A percentile compares a stretch with the other conserved stretches of the same genome.
Conservation (phyloP, 2,888 invertebrate species). For the Melieria omissa region DNA sequence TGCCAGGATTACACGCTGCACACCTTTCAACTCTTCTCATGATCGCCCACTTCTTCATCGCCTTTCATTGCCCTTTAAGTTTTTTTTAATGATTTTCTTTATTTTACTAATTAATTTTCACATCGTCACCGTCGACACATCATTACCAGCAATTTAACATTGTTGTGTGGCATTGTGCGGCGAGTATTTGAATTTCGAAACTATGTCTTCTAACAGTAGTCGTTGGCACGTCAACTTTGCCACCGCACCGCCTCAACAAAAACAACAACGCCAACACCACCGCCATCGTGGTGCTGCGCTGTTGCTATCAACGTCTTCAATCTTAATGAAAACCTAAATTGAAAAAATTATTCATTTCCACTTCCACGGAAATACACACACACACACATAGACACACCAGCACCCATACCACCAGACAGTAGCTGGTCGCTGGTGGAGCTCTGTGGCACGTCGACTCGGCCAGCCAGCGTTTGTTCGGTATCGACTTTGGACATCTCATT, state of each 20-base stretch:
- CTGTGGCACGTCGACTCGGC: too few relatives aligned
- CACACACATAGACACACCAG: not conserved
- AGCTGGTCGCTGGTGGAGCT: too few relatives aligned
- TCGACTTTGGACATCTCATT: constrained; percentile 51
- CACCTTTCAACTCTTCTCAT: too few relatives aligned
- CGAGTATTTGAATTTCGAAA: not conserved
- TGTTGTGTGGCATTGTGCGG: not conserved
- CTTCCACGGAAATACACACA: constrained; percentile 54
- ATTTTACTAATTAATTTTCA: constrained; percentile 32
- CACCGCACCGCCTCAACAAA: not conserved
- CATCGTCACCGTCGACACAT: constrained; percentile 30
- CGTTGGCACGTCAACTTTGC: constrained; percentile 19
- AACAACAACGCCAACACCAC: not conserved
- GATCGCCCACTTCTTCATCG: too few relatives aligned
- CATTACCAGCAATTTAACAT: constrained; percentile 20
- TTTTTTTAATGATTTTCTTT: not conserved
- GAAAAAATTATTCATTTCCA: constrained; percentile 57
- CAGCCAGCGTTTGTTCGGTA: not conserved
- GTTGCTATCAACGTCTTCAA: constrained; percentile 40
- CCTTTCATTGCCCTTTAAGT: too few relatives aligned
- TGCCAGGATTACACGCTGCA: too few relatives aligned
- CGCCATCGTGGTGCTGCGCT: constrained; percentile 1
- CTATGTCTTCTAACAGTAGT: constrained; percentile 27
- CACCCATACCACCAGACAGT: not conserved
- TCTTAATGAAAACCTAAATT: constrained; percentile 54